Conservation (phyloP, 2,797 vertebrate genomes). For the Syngnathus acus region DNA sequence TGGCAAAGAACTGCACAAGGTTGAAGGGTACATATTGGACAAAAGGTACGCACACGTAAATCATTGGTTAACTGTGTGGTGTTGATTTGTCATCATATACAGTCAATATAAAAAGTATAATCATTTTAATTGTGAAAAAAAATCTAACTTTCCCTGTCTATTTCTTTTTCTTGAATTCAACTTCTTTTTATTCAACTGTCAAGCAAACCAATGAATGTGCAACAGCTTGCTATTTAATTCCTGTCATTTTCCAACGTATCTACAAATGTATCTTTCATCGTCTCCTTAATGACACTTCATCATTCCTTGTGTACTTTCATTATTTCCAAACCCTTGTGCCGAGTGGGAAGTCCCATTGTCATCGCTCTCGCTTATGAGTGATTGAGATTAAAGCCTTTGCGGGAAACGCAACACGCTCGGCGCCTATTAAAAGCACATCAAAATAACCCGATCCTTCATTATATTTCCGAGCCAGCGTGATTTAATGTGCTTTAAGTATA, state of each 20-base stretch:
- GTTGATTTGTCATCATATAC: no score
- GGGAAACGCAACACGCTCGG: background rate
- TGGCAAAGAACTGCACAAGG: conserved; percentile 95
- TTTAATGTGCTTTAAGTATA: conserved; percentile 3
- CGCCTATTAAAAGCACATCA: background rate
- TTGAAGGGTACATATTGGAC: conserved; percentile 95
- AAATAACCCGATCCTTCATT: conserved; percentile 1
- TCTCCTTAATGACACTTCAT: background rate
- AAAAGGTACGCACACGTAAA: conserved; percentile 76
- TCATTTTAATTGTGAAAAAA: background rate
- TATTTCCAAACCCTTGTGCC: background rate
- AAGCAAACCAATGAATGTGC: background rate
- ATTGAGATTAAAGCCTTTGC: background rate
- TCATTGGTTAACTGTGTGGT: background rate
- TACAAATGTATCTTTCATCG: background rate
- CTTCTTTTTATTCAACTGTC: background rate
- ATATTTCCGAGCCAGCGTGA: background rate
- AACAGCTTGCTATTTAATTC: background rate
- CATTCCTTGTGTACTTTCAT: background rate
- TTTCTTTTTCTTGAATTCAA: no score
- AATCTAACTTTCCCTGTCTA: background rate
- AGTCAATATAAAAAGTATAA: no score
- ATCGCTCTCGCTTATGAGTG: background rate
- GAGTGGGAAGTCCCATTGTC: background rate
- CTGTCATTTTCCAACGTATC: background rate